Base-by-base conservation (phyloP, 2,113 vertebrate genomes). In the Campylomormyrus numenius region DNA sequence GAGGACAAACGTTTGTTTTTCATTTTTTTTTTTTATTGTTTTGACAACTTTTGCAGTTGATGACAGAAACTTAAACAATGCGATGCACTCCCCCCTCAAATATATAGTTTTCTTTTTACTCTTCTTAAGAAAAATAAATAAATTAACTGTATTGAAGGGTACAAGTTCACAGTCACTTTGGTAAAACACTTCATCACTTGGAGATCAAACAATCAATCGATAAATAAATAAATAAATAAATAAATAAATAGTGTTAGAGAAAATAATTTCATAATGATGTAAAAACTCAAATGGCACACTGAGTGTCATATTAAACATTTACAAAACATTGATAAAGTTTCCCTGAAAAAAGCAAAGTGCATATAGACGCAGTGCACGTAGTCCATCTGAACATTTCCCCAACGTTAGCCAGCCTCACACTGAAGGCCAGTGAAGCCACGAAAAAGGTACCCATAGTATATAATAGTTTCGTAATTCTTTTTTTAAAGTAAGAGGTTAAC, bases 261-360 rank as follows among this genome's bases (percentile, higher is more conserved):
- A 95, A 95, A 95, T 92, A 94, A 95, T 95, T 94, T 93, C 93
- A 96, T 95, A 95, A 95, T 93, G 93, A 96, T 96, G 96, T 96
- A 96, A 96, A 96, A 97, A 98, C 95, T 92, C 96, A 96, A 97
- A 98, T 97, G 97, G 97, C 97, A 98, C 97, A 95, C 95, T 96
- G 96, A 97, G 96, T 97, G 97, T 95, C 96, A 97, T 98, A 97
- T 97, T 97, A 97, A 97, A 96, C 97, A 98, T 98, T 98, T 98
- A 99, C 97, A 98, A 99, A 99, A 99, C 97, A 97, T 97, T 97
- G 98, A 97, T 97, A 98, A 98, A 99, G 97, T 98, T 98, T 99
- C 98, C 98, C 98, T 99, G 98, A 99, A 97, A 70, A 98, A 98
- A 98, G 96, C 98, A 98, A 97, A 98, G 98, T 99, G 98, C 98